phyloP scores from a whole-genome alignment of 2,113 vertebrate species.

The Spea bombifrons region DNA sequence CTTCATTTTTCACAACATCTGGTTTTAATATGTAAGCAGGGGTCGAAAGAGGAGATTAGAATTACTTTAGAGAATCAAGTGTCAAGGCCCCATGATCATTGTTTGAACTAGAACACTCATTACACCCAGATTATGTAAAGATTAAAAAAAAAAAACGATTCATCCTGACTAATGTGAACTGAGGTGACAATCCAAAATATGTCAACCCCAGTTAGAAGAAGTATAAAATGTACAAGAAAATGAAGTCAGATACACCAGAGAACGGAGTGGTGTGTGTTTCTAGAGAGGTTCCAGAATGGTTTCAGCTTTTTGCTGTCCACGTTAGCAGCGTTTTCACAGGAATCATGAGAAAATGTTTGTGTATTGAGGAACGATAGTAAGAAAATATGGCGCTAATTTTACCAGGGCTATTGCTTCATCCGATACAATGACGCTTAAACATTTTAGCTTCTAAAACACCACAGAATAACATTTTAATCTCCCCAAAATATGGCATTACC shows the following conservation, averaged over 20 bases:
- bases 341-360: not conserved
- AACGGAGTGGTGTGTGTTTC: too few relatives aligned
- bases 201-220: not conserved
- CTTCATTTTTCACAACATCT: slow-evolving; percentile 58
- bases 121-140: not conserved
- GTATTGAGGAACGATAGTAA: too few relatives aligned
- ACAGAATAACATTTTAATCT: too few relatives aligned
- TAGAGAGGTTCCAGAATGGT: too few relatives aligned
- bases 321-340: not conserved
- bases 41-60: slow-evolving; percentile 48
- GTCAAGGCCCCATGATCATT: slow-evolving; percentile 47
- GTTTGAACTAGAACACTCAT: not conserved
- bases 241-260: too few relatives aligned
- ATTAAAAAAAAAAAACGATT: slow-evolving; percentile 42
- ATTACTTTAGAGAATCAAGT: slow-evolving; percentile 52
- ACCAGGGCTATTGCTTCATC: too few relatives aligned
- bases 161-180: slow-evolving; percentile 50
- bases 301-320: not conserved
- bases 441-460: too few relatives aligned
- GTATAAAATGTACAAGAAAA: not conserved
- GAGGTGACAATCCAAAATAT: slow-evolving; percentile 52
- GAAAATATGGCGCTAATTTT: too few relatives aligned
- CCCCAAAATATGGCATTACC: too few relatives aligned
- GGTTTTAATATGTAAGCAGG: slow-evolving; percentile 51
- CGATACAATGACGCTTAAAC: too few relatives aligned